Evolutionary conservation across 1,140 invertebrate species (phyloP).

Genomic region (Cydia pomonella): DNA sequence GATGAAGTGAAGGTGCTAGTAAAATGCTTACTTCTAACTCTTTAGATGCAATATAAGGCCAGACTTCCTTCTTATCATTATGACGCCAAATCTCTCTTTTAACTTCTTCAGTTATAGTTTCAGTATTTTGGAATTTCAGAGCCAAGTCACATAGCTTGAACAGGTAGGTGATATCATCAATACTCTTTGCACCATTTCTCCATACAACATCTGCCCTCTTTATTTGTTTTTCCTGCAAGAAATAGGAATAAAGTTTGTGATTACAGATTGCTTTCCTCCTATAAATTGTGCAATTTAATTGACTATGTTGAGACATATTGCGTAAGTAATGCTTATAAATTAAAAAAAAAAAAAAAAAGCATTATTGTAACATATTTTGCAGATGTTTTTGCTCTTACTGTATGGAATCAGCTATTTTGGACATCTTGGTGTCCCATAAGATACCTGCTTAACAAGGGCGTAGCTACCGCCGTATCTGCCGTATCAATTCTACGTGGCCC

Average conservation of each 20-base stretch:
- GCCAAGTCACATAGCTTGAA: constrained; percentile 63
- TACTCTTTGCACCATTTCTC: constrained; percentile 65
- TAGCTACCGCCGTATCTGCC: too few relatives aligned
- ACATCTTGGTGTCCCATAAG: too few relatives aligned
- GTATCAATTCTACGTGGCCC: too few relatives aligned
- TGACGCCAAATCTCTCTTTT: constrained; percentile 66
- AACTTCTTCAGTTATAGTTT: constrained; percentile 53
- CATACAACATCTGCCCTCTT: constrained; percentile 68
- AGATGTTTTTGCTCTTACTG: too few relatives aligned
- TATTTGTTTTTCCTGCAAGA: constrained; percentile 62
- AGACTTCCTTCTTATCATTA: constrained; percentile 58
- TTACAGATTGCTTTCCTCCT: background rate
- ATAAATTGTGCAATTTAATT: background rate
- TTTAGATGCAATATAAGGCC: constrained; percentile 66
- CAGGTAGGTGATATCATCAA: constrained; percentile 52
- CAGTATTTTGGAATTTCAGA: constrained; percentile 55
- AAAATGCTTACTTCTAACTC: constrained; percentile 61
- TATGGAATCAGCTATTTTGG: too few relatives aligned
- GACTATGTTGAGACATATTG: too few relatives aligned
- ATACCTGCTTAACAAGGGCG: too few relatives aligned
- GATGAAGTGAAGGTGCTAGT: background rate
- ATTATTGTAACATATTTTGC: too few relatives aligned
- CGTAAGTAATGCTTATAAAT: too few relatives aligned
- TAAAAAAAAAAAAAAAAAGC: too few relatives aligned
- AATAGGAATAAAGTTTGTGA: constrained; percentile 20